These are phyloP conservation scores for Leptinotarsa juncta DNA, from an alignment of 2,888 invertebrate genomes.

Conservation along the genomic window DNA sequence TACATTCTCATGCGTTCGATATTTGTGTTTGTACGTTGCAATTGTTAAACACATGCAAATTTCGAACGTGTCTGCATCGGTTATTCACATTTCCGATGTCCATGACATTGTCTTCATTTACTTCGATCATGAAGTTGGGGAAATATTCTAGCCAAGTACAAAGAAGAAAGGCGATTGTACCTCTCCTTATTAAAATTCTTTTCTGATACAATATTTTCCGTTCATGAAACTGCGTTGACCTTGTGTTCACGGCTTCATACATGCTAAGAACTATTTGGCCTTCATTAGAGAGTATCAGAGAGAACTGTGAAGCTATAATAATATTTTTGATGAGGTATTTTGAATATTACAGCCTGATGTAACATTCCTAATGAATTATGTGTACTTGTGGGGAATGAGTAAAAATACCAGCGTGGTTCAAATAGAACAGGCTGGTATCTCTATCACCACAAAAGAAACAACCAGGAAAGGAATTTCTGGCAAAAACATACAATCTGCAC, in stretches of 20 bases:
- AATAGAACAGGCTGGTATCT: too few relatives aligned
- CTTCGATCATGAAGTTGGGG: neutral
- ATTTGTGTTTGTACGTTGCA: constrained; percentile 16
- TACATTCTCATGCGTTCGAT: constrained; percentile 17
- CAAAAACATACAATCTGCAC: too few relatives aligned
- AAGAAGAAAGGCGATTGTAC: neutral
- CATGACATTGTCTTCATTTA: constrained; percentile 7
- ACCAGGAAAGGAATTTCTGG: too few relatives aligned
- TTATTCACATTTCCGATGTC: constrained; percentile 12
- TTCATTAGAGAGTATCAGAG: too few relatives aligned
- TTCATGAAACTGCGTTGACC: neutral
- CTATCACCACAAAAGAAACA: too few relatives aligned
- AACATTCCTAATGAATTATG: too few relatives aligned
- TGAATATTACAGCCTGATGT: too few relatives aligned
- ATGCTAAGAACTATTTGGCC: neutral
- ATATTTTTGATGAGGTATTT: too few relatives aligned
- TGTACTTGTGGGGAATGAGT: too few relatives aligned
- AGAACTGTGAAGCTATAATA: too few relatives aligned
- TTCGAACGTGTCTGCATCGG: neutral
- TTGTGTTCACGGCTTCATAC: neutral
- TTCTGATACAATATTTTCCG: neutral
- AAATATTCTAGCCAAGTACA: constrained; percentile 7
- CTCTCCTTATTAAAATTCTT: neutral
- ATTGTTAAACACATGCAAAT: constrained; percentile 15
- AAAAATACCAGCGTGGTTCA: too few relatives aligned